Percentiles rank a stretch among this genome's conserved stretches.
Evolutionary conservation across 1,140 invertebrate genomes (phyloP).

Genomic region (Diachasmimorpha longicaudata): DNA sequence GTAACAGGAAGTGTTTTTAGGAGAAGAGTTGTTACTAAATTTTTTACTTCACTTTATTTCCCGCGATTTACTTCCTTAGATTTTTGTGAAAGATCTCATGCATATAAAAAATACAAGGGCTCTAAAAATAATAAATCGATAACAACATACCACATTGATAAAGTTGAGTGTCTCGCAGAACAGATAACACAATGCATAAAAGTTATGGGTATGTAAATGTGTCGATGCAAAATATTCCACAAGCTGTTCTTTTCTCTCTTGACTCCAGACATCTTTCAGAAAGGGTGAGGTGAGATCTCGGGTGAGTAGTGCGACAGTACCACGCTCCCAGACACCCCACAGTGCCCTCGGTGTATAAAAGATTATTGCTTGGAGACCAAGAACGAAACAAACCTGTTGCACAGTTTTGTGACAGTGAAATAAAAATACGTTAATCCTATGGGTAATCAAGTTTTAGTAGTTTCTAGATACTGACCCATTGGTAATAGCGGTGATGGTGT

Average conservation of each 20-base stretch:
- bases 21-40: too few species aligned
- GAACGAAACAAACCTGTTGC: constrained; percentile 62
- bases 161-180: constrained; percentile 78
- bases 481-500: constrained; percentile 69
- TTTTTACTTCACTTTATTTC: too few species aligned
- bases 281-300: constrained; percentile 46
- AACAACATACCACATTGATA: constrained; percentile 63
- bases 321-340: constrained; percentile 61
- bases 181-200: constrained; percentile 72
- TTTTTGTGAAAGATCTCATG: too few species aligned
- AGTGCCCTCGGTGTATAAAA: constrained; percentile 64
- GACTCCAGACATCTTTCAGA: constrained; percentile 38
- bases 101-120: background rate
- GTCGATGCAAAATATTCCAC: constrained; percentile 44
- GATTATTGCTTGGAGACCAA: constrained; percentile 67
- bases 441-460: background rate
- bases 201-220: constrained; percentile 64
- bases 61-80: too few species aligned
- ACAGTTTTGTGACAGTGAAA: background rate
- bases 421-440: background rate
- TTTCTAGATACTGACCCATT: constrained; percentile 61
- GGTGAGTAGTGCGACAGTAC: constrained; percentile 47
- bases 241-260: constrained; percentile 43
- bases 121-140: background rate
- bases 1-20: too few species aligned